A percentile compares a stretch with the other conserved stretches of the same genome.
phyloP scores from a whole-genome alignment of 1,140 invertebrate species.

The Temnothorax nylanderi region DNA sequence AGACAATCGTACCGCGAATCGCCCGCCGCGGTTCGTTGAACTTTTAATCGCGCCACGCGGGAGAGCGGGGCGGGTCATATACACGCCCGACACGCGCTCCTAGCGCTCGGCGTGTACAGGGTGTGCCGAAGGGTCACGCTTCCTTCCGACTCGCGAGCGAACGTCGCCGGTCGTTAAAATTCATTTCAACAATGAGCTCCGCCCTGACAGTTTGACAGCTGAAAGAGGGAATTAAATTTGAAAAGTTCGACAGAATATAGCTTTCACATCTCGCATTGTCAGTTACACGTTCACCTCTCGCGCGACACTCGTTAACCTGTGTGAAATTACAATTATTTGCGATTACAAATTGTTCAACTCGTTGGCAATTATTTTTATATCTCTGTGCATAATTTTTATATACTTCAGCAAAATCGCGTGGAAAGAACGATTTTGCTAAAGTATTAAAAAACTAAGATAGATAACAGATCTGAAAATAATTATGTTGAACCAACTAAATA shows the following conservation, averaged over 20 bases:
- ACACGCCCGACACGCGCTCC: not conserved
- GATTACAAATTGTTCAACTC: not conserved
- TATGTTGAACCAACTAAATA: no score
- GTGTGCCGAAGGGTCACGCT: conserved; percentile 12
- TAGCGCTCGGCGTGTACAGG: not conserved
- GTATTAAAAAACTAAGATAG: no score
- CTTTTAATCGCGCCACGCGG: conserved; percentile 24
- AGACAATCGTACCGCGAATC: not conserved
- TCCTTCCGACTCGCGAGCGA: not conserved
- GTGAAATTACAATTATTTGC: not conserved
- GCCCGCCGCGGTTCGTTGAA: conserved; percentile 56
- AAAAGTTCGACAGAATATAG: not conserved
- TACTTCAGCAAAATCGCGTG: not conserved
- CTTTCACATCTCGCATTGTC: not conserved
- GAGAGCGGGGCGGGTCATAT: not conserved
- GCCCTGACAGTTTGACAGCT: not conserved
- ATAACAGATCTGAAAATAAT: no score
- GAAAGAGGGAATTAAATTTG: not conserved
- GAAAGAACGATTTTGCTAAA: no score
- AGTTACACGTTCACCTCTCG: not conserved
- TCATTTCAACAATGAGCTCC: not conserved
- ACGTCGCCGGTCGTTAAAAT: not conserved
- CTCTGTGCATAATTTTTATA: not conserved
- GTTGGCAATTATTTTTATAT: not conserved
- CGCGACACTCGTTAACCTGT: not conserved